Evolutionary conservation across 37 sponge, comb jelly and placozoan species (phyloP), one percentile per base, ranked within the genome.

Genomic region (Diacarnus erythraeanus): DNA sequence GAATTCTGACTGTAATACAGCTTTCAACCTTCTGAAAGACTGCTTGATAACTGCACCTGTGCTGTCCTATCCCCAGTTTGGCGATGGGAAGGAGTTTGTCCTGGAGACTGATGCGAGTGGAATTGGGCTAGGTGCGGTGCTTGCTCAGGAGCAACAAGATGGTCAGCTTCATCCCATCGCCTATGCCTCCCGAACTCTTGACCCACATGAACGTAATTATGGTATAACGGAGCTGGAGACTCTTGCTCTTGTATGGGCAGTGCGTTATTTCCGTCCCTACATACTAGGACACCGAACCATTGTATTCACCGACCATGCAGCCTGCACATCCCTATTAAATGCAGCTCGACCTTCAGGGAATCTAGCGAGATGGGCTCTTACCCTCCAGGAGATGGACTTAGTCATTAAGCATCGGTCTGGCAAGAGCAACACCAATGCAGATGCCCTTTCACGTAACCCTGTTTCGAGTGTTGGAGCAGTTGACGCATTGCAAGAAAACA

Each of bases 281-380:
- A n/a, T 59, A 10, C 6, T 59, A 59, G 60, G 60, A n/a, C 18
- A 59, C 60, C 60, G 27, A 4, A 4, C 26, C 60, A 59, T 27
- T 59, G 60, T 59, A 27, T n/a, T 59, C 60, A 59, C 60, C 18
- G 60, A 59, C 18, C 60, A 59, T 59, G 26, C 23, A 59, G 60
- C 60, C 26, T 27, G 23, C 60, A 27, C 60, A 59, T 59, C 18
- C 18, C 60, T 59, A n/a, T n/a, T n/a, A n/a, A n/a, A n/a, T n/a
- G n/a, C n/a, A n/a, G n/a, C n/a, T n/a, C n/a, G n/a, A n/a, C n/a
- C n/a, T n/a, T 75, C 75, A 33, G 70, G 74, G 20, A 86, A 79
- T 69, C 27, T 79, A 25, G 79, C 86, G 2, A 57, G 79, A 38
- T 85, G 86, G 86, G 79, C 64, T 2, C 27, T 85, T 66, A 41